Percentiles rank a stretch among this genome's conserved stretches.
These are phyloP conservation scores for Archips crataeganus DNA, from an alignment of 2,888 invertebrate species.

Conservation along the genomic window DNA sequence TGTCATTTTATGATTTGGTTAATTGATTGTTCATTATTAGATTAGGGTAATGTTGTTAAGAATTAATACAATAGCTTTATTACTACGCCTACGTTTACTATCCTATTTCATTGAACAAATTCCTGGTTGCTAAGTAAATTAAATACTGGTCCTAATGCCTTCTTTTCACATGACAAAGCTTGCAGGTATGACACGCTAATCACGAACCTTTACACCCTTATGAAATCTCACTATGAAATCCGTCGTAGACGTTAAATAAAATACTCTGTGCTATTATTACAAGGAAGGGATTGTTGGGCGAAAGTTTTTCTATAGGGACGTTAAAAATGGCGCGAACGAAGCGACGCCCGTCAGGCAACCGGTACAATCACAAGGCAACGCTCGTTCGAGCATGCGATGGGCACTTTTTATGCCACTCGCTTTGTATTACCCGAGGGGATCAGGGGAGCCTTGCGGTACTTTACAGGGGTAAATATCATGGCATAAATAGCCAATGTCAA, in stretches of 20 bases:
- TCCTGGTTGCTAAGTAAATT: neutral
- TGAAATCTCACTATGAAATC: neutral
- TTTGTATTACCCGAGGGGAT: slow-evolving; percentile 20
- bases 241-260: neutral
- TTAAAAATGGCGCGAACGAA: slow-evolving; percentile 37
- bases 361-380: slow-evolving; percentile 34
- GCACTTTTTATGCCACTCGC: slow-evolving; percentile 43
- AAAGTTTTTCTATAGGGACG: slow-evolving; percentile 23
- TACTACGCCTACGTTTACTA: slow-evolving; percentile 18
- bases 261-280: neutral
- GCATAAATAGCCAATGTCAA: slow-evolving; percentile 39
- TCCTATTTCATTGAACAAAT: slow-evolving; percentile 19
- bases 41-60: slow-evolving; percentile 25
- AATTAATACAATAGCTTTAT: slow-evolving; percentile 27
- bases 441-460: slow-evolving; percentile 49
- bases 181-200: neutral
- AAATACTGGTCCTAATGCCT: neutral
- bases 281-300: slow-evolving; percentile 1
- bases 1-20: slow-evolving; percentile 2
- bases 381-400: slow-evolving; percentile 43
- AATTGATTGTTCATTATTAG: slow-evolving; percentile 3
- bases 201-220: neutral
- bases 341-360: slow-evolving; percentile 16
- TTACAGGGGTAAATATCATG: slow-evolving; percentile 43
- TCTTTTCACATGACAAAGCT: neutral